Evolutionary conservation across 2,113 vertebrate species (phyloP).

Genomic region (Strix aluco): DNA sequence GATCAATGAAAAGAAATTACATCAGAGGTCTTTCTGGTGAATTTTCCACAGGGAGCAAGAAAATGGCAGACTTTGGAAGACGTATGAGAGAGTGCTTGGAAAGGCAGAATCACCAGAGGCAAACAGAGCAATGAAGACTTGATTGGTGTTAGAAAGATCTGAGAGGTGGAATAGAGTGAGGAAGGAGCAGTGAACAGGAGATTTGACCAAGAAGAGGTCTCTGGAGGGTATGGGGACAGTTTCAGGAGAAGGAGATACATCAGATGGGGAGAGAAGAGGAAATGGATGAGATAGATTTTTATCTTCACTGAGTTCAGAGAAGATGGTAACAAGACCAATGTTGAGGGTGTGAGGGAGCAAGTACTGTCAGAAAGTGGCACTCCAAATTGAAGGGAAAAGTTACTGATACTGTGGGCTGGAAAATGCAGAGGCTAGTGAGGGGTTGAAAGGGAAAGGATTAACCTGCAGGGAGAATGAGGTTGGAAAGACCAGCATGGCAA

Average conservation of each 20-base stretch:
- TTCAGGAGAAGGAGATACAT: neutral
- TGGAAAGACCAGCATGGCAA: neutral
- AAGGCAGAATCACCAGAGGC: neutral
- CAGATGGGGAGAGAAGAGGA: neutral
- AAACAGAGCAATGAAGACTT: neutral
- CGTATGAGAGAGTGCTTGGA: neutral
- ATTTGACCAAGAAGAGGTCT: neutral
- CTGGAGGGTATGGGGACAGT: neutral
- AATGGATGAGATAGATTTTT: neutral
- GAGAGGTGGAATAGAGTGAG: neutral
- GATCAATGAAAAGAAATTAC: neutral
- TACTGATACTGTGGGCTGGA: neutral
- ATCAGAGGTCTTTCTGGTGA: neutral
- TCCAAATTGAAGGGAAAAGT: neutral
- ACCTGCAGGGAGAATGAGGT: neutral
- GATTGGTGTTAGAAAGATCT: neutral
- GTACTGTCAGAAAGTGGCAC: neutral
- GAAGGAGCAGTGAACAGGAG: neutral
- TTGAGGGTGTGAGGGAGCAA: neutral
- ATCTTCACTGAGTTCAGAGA: neutral
- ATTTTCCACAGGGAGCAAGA: neutral
- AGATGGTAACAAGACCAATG: neutral
- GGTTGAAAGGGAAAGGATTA: neutral
- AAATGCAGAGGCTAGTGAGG: neutral
- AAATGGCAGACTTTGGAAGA: neutral